A percentile compares a stretch with the other conserved stretches of the same genome.
These are phyloP conservation scores for Bolinopsis microptera DNA, from an alignment of 37 sponge, comb jelly and placozoan genomes.

Conservation along the genomic window DNA sequence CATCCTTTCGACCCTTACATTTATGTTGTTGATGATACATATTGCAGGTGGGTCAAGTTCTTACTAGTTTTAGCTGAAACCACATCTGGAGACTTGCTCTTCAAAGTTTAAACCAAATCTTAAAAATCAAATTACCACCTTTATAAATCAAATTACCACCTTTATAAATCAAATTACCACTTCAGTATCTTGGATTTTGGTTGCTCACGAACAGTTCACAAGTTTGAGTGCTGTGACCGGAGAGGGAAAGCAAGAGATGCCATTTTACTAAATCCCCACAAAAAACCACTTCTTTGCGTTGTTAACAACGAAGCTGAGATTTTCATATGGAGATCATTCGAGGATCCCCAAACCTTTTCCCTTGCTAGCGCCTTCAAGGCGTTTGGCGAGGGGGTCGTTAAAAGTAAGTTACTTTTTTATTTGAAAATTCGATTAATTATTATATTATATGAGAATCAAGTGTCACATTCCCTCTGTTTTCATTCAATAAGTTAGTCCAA, in stretches of 20 bases:
- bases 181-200: not conserved
- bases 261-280: constrained; percentile 29
- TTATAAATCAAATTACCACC: too few species aligned
- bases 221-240: constrained; percentile 35
- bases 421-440: too few species aligned
- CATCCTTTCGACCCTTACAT: constrained; percentile 13
- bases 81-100: too few species aligned
- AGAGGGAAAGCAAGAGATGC: not conserved
- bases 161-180: too few species aligned
- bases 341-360: constrained; percentile 7
- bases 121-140: too few species aligned
- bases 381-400: not conserved
- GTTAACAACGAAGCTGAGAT: constrained; percentile 38
- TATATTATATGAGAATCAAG: too few species aligned
- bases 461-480: not conserved
- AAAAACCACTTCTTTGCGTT: not conserved
- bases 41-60: constrained; percentile 15
- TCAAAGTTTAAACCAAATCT: too few species aligned
- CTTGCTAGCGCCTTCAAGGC: constrained; percentile 57
- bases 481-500: too few species aligned
- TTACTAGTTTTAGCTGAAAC: too few species aligned
- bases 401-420: constrained; percentile 2
- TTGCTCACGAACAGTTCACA: not conserved
- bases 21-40: constrained; percentile 27
- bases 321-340: constrained; percentile 42